Conservation (phyloP, 2,888 invertebrate genomes). For the Platycheirus rosarum region DNA sequence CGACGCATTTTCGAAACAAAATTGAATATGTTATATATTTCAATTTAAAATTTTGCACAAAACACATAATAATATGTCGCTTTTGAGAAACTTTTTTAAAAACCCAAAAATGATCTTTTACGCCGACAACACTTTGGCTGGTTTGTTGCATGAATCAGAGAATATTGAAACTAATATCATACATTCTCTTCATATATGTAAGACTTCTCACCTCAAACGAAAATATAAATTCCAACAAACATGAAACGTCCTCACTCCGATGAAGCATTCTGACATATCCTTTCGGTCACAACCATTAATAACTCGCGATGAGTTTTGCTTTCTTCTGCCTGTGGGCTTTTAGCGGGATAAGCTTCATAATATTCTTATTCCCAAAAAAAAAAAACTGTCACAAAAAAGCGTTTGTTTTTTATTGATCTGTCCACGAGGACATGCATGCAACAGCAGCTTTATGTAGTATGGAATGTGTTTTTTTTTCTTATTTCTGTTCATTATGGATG, state of each 20-base stretch:
- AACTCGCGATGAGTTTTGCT: slow-evolving; percentile 64
- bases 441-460: slow-evolving; percentile 42
- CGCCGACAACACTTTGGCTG: too few relatives aligned
- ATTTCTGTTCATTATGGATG: slow-evolving; percentile 69
- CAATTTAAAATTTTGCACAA: too few relatives aligned
- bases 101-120: too few relatives aligned
- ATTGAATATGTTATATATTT: too few relatives aligned
- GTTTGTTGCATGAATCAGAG: too few relatives aligned
- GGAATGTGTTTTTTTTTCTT: slow-evolving; percentile 24
- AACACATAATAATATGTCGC: too few relatives aligned
- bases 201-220: neutral
- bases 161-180: too few relatives aligned
- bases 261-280: slow-evolving; percentile 27
- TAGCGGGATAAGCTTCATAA: slow-evolving; percentile 39
- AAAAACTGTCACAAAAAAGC: slow-evolving; percentile 63
- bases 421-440: slow-evolving; percentile 73
- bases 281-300: slow-evolving; percentile 43
- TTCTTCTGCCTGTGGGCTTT: slow-evolving; percentile 22
- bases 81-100: too few relatives aligned
- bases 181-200: neutral
- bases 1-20: too few relatives aligned
- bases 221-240: neutral
- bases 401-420: slow-evolving; percentile 73
- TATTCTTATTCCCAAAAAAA: slow-evolving; percentile 8
- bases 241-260: slow-evolving; percentile 1